Evolutionary conservation across 2,113 vertebrate species (phyloP), one percentile per base, ranked within the genome.

Genomic region (Siniperca chuatsi): DNA sequence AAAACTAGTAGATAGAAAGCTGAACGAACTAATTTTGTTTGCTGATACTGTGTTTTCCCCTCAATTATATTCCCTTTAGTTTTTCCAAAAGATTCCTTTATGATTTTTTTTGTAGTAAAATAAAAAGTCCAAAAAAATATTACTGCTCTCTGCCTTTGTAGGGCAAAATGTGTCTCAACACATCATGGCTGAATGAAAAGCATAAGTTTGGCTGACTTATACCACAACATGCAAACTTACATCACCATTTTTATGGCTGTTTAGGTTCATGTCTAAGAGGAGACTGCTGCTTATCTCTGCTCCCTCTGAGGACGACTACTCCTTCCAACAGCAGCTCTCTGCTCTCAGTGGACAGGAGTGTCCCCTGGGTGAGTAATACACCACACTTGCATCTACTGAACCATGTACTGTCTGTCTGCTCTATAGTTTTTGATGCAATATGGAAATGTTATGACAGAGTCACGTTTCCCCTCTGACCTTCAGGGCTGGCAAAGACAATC

Each of bases 191-290:
- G 15, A 29, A 21, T 42, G 6, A 55, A 54, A 54, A 11, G 15
- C 12, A 8, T 8, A 6, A 7, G 20, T 4, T 13, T 15, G 25
- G 42, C 46, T 46, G 46, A 70, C 35, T 4, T 5, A 11, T 44
- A 57, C 6, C 7, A 13, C 12, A 42, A 25, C n/a, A 29, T 54
- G 50, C 12, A 61, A 40, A 46, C 33, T 25, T 7, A 16, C 23
- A 10, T 42, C 20, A 1, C 13, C 15, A 0, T 64, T 69, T 37
- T 10, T 11, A 10, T 48, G 9, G 55, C 52, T 16, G 8, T 79
- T 42, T 52, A 97, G 96, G 86, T 96, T 97, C 62, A 93, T 94
- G 90, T 95, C 96, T 9, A 96, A 95, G 79, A 92, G 96, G 71
- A 93, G 96, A 75, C 93, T 97, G 75, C 77, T 97, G 64, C 87